Base-by-base conservation (phyloP, 2,888 invertebrate species). In the Notodonta ziczac region DNA sequence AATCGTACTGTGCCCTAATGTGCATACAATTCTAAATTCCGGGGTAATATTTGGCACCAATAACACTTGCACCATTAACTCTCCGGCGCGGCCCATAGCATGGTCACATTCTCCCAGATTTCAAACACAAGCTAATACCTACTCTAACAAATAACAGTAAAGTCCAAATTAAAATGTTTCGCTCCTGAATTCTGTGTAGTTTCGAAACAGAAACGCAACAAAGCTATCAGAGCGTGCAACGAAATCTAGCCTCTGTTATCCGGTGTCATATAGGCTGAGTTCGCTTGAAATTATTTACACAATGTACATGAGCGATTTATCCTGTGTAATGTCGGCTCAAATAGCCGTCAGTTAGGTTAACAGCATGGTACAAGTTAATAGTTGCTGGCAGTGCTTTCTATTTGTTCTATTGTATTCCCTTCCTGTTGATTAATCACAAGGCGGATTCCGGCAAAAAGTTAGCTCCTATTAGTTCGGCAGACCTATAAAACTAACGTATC, bases 1-100 rank as follows among this genome's bases (percentile, higher is more conserved):
- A 74, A 63, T 74, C 72, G 72, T 73, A 60, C 73, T 65, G 63
- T 60, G 8, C n/a, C 46, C 48, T 73, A 68, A 67, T 70, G 61
- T 65, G 66, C 59, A 67, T 73, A 80, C 70, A 69, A 75, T 81
- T 78, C 78, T 78, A 78, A 80, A 84, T 81, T 79, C 79, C 75
- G 70, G 78, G 76, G 82, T 84, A 87, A 87, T 90, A 89, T 88
- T 88, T 87, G 85, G 85, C 89, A 88, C 86, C 90, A 87, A 89
- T 90, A 90, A 88, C 87, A 90, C 86, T 87, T 87, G 88, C 86
- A 80, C 87, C 89, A 90, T 91, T 91, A 88, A 89, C 88, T 88
- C 83, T 83, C 83, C 73, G 81, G 84, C 79, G 81, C 76, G 80
- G 68, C 72, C 80, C 77, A 80, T 81, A 77, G 81, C 78, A 73